Evolutionary conservation across 2,113 vertebrate genomes (phyloP).

Genomic region (Psittacara wagleri): DNA sequence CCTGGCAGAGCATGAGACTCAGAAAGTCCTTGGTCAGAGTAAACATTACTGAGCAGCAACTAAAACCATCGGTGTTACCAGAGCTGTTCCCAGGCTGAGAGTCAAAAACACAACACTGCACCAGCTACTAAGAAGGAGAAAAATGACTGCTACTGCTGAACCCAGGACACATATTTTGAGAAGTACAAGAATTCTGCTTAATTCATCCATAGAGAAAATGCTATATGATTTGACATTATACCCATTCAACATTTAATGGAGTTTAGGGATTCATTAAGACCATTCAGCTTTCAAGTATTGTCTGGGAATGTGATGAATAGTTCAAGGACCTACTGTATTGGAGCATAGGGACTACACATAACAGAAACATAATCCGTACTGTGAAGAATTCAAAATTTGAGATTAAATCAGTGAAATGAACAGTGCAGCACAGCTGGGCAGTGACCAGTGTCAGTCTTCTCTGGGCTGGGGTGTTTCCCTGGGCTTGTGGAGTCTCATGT

Average conservation of each 20-base stretch:
- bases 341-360: accelerated
- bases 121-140: too few species aligned
- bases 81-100: too few species aligned
- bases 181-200: background rate
- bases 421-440: background rate
- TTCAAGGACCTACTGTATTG: background rate
- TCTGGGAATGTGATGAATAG: background rate
- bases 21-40: too few species aligned
- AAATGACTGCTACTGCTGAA: too few species aligned
- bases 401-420: background rate
- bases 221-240: background rate
- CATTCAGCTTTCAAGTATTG: background rate
- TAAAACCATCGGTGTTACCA: too few species aligned
- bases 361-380: background rate
- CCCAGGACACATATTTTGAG: background rate
- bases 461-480: background rate
- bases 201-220: background rate
- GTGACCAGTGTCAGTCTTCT: background rate
- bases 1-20: too few species aligned
- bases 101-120: too few species aligned
- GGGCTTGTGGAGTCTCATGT: background rate
- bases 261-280: background rate
- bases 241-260: background rate
- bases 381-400: background rate
- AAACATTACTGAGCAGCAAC: too few species aligned